Base-by-base conservation (phyloP, 2,888 invertebrate genomes). In the Seira sanloemensis region DNA sequence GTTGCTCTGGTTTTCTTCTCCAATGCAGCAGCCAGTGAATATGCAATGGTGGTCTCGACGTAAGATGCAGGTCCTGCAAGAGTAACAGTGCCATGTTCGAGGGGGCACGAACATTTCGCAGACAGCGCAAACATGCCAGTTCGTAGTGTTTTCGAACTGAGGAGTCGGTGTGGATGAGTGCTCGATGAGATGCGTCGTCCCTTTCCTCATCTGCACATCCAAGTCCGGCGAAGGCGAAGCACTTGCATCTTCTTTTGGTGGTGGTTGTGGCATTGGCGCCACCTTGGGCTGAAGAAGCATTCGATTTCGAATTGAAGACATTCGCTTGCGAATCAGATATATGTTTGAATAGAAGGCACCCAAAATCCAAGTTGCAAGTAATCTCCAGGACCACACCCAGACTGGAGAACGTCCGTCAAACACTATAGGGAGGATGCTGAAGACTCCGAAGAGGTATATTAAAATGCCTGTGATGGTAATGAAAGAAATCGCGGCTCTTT, bases 101-200 rank as follows among this genome's bases (percentile, higher is more conserved):
- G 88, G 88, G 18, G 89, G 89, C 2, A 89, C 89, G 46, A 86
- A 89, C n/a, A 86, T 54, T 86, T 89, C 89, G 66, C 89, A 89
- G 1, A 58, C 21, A 12, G 78, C 88, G 76, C 89, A 89, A 46
- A 89, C 87, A 46, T 89, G 89, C 88, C 88, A 89, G 37, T 86
- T 85, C 9, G 76, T 75, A 2, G 73, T 72, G 7, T 87, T 85
- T 2, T 87, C 86, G 71, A 86, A 89, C n/a, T n/a, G n/a, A 0
- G 88, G 88, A 1, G 37, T 74, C 1, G 78, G 65, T 27, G 79
- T 86, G 21, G 88, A 88, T n/a, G n/a, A n/a, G 19, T 88, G 88
- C 62, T 89, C 80, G 7, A 87, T 80, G 37, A 87, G 46, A 24
- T 76, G 73, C 71, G 79, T 85, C 9, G 85, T 76, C 0, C 67